Evolutionary conservation across 2,797 vertebrate species (phyloP).

Genomic region (Amblyopsis hoosieri): DNA sequence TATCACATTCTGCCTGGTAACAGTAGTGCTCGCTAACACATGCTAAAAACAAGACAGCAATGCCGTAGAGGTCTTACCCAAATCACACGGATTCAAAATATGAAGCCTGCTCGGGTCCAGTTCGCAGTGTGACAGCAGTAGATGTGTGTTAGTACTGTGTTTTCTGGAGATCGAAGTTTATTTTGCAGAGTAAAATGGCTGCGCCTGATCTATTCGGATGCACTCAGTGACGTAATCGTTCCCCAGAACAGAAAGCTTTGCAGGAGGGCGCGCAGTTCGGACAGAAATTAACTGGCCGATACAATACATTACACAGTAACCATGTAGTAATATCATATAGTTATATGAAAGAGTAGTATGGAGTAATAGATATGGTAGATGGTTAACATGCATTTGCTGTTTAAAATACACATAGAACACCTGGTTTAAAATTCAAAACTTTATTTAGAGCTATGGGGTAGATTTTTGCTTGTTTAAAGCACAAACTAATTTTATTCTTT

Average conservation of each 20-base stretch:
- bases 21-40: slow-evolving; percentile 46
- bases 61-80: slow-evolving; percentile 55
- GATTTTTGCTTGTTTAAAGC: neutral
- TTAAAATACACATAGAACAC: neutral
- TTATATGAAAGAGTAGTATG: too few relatives aligned
- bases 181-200: slow-evolving; percentile 82
- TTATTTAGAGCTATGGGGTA: slow-evolving; percentile 14
- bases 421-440: neutral
- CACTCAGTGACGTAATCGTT: slow-evolving; percentile 75
- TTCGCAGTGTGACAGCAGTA: slow-evolving; percentile 28
- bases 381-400: neutral
- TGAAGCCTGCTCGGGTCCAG: slow-evolving; percentile 11
- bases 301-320: too few relatives aligned
- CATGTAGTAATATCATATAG: too few relatives aligned
- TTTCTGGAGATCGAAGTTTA: slow-evolving; percentile 74
- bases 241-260: slow-evolving; percentile 22
- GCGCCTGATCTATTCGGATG: slow-evolving; percentile 69
- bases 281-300: neutral
- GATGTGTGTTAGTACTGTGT: slow-evolving; percentile 4
- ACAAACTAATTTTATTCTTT: slow-evolving; percentile 8
- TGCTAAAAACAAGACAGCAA: slow-evolving; percentile 73
- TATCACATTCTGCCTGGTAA: slow-evolving; percentile 52
- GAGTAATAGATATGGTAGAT: too few relatives aligned
- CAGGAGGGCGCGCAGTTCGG: slow-evolving; percentile 8
- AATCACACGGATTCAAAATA: slow-evolving; percentile 9